Evolutionary conservation across 2,113 vertebrate genomes (phyloP).

Genomic region (Leucopsar rothschildi): DNA sequence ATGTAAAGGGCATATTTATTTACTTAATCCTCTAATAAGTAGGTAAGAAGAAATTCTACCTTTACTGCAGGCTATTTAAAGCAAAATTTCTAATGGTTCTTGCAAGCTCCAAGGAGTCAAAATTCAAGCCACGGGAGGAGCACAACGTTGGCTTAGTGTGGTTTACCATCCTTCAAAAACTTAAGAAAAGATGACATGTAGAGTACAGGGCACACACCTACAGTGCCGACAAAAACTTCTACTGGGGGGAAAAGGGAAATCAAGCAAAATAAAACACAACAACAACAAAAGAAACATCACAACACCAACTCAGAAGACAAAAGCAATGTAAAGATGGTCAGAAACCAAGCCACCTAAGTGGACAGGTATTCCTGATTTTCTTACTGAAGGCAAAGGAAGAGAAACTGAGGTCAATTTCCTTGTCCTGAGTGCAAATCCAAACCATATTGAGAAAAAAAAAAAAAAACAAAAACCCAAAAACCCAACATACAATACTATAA

Average conservation of each 20-base stretch:
- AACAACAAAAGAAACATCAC: neutral
- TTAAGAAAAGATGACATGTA: neutral
- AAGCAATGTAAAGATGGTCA: neutral
- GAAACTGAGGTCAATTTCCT: neutral
- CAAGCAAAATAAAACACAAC: neutral
- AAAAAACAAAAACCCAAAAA: neutral
- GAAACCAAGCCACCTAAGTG: neutral
- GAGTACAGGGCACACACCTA: neutral
- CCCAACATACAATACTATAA: neutral
- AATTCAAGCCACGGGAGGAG: neutral
- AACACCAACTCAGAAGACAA: neutral
- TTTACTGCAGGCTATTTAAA: conserved; percentile 17
- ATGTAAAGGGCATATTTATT: neutral
- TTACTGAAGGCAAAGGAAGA: neutral
- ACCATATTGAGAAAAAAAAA: neutral
- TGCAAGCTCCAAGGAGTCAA: neutral
- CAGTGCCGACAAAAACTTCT: neutral
- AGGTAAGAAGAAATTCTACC: neutral
- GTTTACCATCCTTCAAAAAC: neutral
- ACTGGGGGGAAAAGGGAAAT: neutral
- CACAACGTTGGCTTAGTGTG: neutral
- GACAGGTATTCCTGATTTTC: neutral
- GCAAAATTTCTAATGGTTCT: neutral
- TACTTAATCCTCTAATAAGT: conserved; percentile 38
- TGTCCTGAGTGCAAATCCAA: neutral